Percentiles rank a stretch among this genome's conserved stretches.
These are phyloP conservation scores for Aphidoletes aphidimyza DNA, from an alignment of 2,888 invertebrate species.

Conservation along the genomic window DNA sequence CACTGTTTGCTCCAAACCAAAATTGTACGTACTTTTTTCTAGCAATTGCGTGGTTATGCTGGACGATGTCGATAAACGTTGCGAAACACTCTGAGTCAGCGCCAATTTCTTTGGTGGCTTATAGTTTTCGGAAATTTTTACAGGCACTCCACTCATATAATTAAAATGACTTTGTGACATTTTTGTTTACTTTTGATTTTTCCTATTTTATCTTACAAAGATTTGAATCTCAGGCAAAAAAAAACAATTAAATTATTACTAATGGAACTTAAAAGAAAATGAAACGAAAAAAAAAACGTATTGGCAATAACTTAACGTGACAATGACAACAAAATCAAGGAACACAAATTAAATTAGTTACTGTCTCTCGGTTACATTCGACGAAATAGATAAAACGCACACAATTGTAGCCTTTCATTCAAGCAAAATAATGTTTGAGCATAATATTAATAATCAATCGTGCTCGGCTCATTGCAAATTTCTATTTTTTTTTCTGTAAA, in stretches of 20 bases:
- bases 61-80: constrained; percentile 67
- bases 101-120: constrained; percentile 80
- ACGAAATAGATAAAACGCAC: background rate
- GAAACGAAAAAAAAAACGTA: background rate
- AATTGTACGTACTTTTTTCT: constrained; percentile 71
- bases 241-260: background rate
- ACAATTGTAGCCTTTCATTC: background rate
- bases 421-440: background rate
- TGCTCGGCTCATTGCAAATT: background rate
- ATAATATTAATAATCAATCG: background rate
- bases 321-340: constrained; percentile 28
- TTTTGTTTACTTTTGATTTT: constrained; percentile 6
- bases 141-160: constrained; percentile 86
- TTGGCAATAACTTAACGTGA: constrained; percentile 15
- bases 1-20: constrained; percentile 78
- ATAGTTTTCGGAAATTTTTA: constrained; percentile 88
- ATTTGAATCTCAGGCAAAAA: background rate
- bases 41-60: constrained; percentile 62
- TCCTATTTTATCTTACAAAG: background rate
- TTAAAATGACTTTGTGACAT: constrained; percentile 65
- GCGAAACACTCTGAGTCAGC: constrained; percentile 70
- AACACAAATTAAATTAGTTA: constrained; percentile 28
- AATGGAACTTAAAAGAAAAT: background rate
- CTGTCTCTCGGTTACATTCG: constrained; percentile 11
- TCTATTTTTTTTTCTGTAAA: background rate